phyloP scores from a whole-genome alignment of 35 echinoderm and acorn worm genomes.

The Holothuria glaberrima region DNA sequence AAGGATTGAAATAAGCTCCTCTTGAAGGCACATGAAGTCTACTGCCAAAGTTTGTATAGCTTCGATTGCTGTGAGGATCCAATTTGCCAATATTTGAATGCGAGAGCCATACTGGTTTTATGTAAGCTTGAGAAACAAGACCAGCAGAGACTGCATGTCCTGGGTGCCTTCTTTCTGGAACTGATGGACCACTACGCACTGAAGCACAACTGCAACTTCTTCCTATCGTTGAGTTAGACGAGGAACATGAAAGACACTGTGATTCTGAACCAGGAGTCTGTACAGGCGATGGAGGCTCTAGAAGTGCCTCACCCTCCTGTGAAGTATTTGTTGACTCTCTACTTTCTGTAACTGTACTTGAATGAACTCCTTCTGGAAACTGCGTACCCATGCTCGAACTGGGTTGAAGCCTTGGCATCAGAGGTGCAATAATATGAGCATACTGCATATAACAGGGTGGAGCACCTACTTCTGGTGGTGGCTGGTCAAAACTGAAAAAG shows the following conservation, averaged over 20 bases:
- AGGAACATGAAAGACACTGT: constrained; percentile 52
- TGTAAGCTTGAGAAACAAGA: not conserved
- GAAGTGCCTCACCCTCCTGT: not conserved
- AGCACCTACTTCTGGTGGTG: constrained; percentile 48
- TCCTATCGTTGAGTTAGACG: not conserved
- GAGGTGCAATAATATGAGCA: constrained; percentile 49
- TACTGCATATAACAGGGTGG: constrained; percentile 49
- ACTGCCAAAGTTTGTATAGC: constrained; percentile 18
- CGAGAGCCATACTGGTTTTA: not conserved
- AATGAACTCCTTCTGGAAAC: constrained; percentile 23
- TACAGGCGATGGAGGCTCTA: not conserved
- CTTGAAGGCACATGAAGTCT: constrained; percentile 50
- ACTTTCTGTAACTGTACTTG: not conserved
- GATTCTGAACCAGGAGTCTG: constrained; percentile 4
- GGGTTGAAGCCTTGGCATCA: constrained; percentile 30
- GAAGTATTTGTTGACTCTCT: not conserved
- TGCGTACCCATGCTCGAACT: constrained; percentile 38
- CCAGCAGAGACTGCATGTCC: not conserved
- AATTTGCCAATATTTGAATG: not conserved
- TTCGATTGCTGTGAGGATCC: not conserved
- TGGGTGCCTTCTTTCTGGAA: not conserved
- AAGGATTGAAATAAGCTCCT: constrained; percentile 42
- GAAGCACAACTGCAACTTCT: constrained; percentile 43
- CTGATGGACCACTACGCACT: not conserved
- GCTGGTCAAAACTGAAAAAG: constrained; percentile 51